Percentiles rank a stretch among this genome's conserved stretches.
Evolutionary conservation across 2,797 vertebrate genomes (phyloP).

Genomic region (Scarus forsteni): DNA sequence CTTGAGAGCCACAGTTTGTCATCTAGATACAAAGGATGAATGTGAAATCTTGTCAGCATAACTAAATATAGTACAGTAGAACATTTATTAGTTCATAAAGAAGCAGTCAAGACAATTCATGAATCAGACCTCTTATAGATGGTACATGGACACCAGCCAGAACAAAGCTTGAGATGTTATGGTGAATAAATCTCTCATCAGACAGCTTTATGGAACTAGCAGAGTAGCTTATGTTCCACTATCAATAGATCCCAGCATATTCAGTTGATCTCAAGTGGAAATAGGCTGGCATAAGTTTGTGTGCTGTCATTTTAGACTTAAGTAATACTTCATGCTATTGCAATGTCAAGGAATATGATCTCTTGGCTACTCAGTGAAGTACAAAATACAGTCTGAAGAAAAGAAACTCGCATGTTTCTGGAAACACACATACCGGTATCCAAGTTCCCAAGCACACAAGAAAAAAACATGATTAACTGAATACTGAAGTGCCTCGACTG

Average conservation of each 20-base stretch:
- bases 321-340: too few species aligned
- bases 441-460: slow-evolving; percentile 7
- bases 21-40: slow-evolving; percentile 20
- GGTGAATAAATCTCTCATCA: slow-evolving; percentile 1
- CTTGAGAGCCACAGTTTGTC: slow-evolving; percentile 15
- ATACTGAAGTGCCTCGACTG: slow-evolving; percentile 36
- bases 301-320: too few species aligned
- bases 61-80: background rate
- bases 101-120: background rate
- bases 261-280: slow-evolving; percentile 17
- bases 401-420: background rate
- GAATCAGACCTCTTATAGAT: slow-evolving; percentile 41
- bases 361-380: too few species aligned
- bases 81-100: slow-evolving; percentile 21
- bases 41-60: background rate
- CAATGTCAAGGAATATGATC: too few species aligned
- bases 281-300: background rate
- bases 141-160: slow-evolving; percentile 27
- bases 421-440: slow-evolving; percentile 9
- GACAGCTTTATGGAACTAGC: slow-evolving; percentile 15
- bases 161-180: slow-evolving; percentile 27
- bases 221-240: background rate
- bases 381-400: too few species aligned
- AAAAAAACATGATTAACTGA: slow-evolving; percentile 26
- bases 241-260: background rate